Base-by-base conservation (phyloP, 2,797 vertebrate genomes). In the Echiichthys vipera region DNA sequence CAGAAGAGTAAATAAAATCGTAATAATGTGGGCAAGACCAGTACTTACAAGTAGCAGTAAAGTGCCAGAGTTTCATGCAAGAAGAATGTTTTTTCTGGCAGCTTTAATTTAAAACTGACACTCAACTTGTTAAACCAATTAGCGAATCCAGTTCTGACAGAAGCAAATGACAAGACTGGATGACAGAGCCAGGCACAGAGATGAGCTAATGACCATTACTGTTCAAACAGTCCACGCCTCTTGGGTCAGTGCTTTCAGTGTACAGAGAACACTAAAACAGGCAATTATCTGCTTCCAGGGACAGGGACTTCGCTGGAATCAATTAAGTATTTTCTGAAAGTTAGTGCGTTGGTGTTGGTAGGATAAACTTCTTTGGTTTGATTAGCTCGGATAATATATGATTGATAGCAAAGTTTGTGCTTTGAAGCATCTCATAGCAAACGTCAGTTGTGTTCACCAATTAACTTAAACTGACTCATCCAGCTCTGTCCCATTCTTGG, bases 101-200 rank as follows among this genome's bases (percentile, higher is more conserved):
- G 67, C 58, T 29, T 37, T 25, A 76, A 72, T 84, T 87, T 77
- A 22, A 71, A 84, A 53, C 51, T 64, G 74, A 84, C 76, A 78
- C 57, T 78, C 61, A 73, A 84, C 76, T 77, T 77, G 77, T 84
- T 76, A 74, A 81, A 73, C 63, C 81, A 88, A 90, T 89, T 83
- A 85, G 42, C 74, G 61, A 74, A 77, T 75, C 27, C 63, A 65
- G 55, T 7, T 63, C 57, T 42, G 42, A 77, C 57, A 65, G 63
- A 63, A 72, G 66, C 37, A 49, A 75, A 83, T 65, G 59, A 66
- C 71, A 70, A 0, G 36, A 53, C 40, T 51, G 68, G 61, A 68
- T 70, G 78, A 78, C 68, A 78, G 61, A 81, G 70, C 56, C 51
- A 37, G 7, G 3, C 45, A 83, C 17, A 39, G 57, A 69, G 59